Percentiles rank a stretch among this genome's conserved stretches.
These are phyloP conservation scores for Syrrhaptes paradoxus DNA, from an alignment of 2,113 vertebrate species.

Conservation along the genomic window DNA sequence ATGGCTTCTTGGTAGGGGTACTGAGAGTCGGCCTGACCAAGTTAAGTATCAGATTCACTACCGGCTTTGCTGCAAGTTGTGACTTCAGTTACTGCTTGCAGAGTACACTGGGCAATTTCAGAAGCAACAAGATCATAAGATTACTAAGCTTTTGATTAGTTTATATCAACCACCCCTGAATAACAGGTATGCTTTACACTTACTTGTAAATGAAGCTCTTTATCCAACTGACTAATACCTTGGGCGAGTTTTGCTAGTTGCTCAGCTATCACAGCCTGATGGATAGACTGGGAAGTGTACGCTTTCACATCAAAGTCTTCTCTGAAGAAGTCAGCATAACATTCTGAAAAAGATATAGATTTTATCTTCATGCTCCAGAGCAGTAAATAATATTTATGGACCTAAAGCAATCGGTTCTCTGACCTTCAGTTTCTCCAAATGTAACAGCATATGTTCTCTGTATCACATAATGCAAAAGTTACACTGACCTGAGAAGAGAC, in stretches of 20 bases:
- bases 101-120: background rate
- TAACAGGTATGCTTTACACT: conserved; percentile 5
- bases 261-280: conserved; percentile 93
- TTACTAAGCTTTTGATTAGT: background rate
- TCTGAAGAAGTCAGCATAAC: conserved; percentile 87
- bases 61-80: background rate
- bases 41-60: background rate
- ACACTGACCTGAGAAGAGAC: background rate
- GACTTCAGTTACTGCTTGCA: background rate
- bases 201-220: conserved; percentile 94
- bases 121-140: background rate
- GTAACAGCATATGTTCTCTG: background rate
- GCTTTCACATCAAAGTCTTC: conserved; percentile 94
- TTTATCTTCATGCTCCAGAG: background rate
- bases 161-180: background rate
- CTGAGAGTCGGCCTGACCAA: background rate
- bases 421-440: background rate
- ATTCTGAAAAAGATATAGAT: conserved; percentile 77
- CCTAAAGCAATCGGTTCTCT: background rate
- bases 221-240: conserved; percentile 97
- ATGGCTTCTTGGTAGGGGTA: background rate
- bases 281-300: conserved; percentile 93
- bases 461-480: fast-evolving
- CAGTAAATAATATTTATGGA: background rate
- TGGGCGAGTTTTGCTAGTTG: conserved; percentile 93